Evolutionary conservation across 2,797 vertebrate species (phyloP).

Genomic region (Cyprinodon diabolis): DNA sequence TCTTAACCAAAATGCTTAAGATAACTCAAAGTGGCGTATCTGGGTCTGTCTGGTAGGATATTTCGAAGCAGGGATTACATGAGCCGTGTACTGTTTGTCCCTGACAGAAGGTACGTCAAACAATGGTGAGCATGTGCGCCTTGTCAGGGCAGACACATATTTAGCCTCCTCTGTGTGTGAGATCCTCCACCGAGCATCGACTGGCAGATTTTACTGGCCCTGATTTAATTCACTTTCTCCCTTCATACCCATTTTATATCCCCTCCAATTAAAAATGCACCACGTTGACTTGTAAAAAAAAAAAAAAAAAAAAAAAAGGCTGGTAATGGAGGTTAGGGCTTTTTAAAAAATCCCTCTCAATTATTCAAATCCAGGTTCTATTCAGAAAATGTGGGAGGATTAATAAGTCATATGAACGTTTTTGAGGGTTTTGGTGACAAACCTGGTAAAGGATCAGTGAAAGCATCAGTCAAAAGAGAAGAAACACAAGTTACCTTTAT

Average conservation of each 20-base stretch:
- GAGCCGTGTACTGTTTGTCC: slow-evolving; percentile 54
- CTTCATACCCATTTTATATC: slow-evolving; percentile 74
- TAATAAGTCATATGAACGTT: slow-evolving; percentile 71
- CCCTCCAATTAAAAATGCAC: slow-evolving; percentile 77
- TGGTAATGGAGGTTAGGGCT: slow-evolving; percentile 68
- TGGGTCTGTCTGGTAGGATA: slow-evolving; percentile 62
- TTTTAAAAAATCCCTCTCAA: slow-evolving; percentile 75
- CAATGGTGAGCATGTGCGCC: slow-evolving; percentile 51
- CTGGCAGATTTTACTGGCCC: slow-evolving; percentile 57
- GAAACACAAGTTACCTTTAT: slow-evolving; percentile 22
- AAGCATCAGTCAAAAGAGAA: slow-evolving; percentile 22
- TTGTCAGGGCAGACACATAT: slow-evolving; percentile 56
- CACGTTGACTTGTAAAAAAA: slow-evolving; percentile 74
- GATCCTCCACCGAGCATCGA: slow-evolving; percentile 17
- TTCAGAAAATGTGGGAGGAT: slow-evolving; percentile 70
- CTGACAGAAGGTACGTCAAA: slow-evolving; percentile 53
- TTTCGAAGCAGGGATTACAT: slow-evolving; percentile 59
- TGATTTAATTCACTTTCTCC: slow-evolving; percentile 62
- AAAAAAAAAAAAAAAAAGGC: slow-evolving; percentile 72
- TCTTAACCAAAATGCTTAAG: slow-evolving; percentile 60
- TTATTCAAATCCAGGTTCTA: slow-evolving; percentile 74
- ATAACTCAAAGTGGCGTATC: slow-evolving; percentile 63
- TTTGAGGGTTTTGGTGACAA: slow-evolving; percentile 43
- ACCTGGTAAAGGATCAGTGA: slow-evolving; percentile 34
- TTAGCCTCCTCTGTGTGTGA: slow-evolving; percentile 44